Base-by-base conservation (phyloP, 2,797 vertebrate species). In the Morelia viridis region DNA sequence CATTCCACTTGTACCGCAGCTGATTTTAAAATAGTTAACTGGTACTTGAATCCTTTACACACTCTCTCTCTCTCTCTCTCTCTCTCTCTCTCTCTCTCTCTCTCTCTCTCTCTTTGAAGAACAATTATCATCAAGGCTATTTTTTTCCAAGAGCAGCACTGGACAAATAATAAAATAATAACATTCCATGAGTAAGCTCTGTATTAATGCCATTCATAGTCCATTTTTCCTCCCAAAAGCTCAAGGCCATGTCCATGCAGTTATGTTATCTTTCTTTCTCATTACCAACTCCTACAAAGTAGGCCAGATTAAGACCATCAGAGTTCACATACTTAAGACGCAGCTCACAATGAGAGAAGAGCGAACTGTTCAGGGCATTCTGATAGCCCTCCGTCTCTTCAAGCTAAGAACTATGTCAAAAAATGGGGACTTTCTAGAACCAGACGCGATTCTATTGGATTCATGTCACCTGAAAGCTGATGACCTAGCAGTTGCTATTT, bases 21-120 rank as follows among this genome's bases (percentile, higher is more conserved):
- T 94, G 92, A 95, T 92, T 87, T 61, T 90, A 90, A 94, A 93
- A 92, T 85, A 94, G 87, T 94, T 87, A 89, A 64, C n/a, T 90
- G 61, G 65, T 24, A 94, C 93, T 92, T 85, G 62, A 53, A 92
- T 85, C 56, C 50, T 41, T 89, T 96, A 91, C 28, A 92, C 13
- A 91, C 94, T 91, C 0, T 92, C 92, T 41, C 4, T 2, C 92
- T 41, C 88, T 53, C 89, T 87, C 93, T 83, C 13, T 6, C 13
- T 62, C 58, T 24, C 0, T 92, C 92, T 41, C 4, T 2, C 92
- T 41, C 88, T 53, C 0, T 92, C 92, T 41, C 4, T 2, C 92
- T 41, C 88, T 53, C 89, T 87, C 93, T 83, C 13, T 6, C 13
- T 62, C 58, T 24, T 60, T 62, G 41, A 87, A 87, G 56, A 60